These are phyloP conservation scores for Arvicola amphibius DNA, from an alignment of 2,797 vertebrate genomes.

Conservation along the genomic window DNA sequence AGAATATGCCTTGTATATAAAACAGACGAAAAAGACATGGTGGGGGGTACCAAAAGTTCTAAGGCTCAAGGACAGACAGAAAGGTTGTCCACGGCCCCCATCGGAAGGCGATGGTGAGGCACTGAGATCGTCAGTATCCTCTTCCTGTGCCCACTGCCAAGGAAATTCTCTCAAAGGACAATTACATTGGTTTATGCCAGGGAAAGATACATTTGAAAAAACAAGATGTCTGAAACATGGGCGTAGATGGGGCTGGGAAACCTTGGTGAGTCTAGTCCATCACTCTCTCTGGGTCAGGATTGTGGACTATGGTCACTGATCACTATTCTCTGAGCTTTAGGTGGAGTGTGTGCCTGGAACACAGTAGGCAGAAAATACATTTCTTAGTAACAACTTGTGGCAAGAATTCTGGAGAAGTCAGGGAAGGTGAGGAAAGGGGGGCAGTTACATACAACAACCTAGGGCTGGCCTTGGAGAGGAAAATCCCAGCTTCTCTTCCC, in stretches of 20 bases:
- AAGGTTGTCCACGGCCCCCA: too few relatives aligned
- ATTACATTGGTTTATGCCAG: too few relatives aligned
- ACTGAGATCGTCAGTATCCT: not conserved
- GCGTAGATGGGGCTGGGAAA: not conserved
- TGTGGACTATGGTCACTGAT: not conserved
- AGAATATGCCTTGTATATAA: not conserved
- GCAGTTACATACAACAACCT: not conserved
- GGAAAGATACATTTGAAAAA: not conserved
- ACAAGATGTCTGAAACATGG: not conserved
- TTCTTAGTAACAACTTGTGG: not conserved
- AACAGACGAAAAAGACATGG: not conserved
- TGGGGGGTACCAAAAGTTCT: not conserved
- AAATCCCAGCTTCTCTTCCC: fast-evolving
- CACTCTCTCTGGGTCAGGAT: not conserved
- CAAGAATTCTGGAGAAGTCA: not conserved
- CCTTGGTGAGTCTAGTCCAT: not conserved
- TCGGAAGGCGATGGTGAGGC: not conserved
- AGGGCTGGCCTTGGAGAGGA: not conserved
- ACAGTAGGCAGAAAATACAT: not conserved
- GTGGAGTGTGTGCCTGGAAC: not conserved
- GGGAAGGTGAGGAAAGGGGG: not conserved
- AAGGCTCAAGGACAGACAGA: not conserved
- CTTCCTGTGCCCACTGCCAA: not conserved
- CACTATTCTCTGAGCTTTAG: not conserved
- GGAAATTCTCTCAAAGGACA: not conserved